A percentile compares a stretch with the other conserved stretches of the same genome.
phyloP scores from a whole-genome alignment of 92 coral and sea anemone genomes.

The Heteractis magnifica region DNA sequence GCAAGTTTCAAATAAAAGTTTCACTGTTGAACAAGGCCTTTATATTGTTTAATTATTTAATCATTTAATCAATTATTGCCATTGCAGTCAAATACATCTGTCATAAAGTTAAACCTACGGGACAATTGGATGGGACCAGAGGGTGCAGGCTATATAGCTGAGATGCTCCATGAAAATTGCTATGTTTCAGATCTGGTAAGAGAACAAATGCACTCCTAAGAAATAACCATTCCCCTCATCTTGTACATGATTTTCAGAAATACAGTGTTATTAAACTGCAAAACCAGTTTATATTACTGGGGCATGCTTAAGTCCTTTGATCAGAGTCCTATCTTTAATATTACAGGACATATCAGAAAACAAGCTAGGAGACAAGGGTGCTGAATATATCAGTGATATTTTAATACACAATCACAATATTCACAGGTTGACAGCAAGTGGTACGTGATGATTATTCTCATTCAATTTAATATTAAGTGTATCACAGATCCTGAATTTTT shows the following conservation, averaged over 20 bases:
- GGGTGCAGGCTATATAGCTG: constrained; percentile 90
- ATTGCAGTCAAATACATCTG: constrained; percentile 86
- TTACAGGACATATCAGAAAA: constrained; percentile 93
- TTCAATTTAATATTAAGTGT: too few relatives aligned
- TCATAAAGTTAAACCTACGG: constrained; percentile 77
- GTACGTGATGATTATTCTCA: constrained; percentile 37
- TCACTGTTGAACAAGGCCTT: too few relatives aligned
- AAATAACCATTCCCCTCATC: not conserved
- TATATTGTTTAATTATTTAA: too few relatives aligned
- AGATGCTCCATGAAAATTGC: constrained; percentile 98
- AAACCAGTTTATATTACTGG: not conserved
- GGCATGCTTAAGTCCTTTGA: too few relatives aligned
- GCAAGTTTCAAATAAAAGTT: too few relatives aligned
- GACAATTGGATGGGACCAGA: constrained; percentile 96
- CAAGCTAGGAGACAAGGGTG: constrained; percentile 80
- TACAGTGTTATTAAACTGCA: not conserved
- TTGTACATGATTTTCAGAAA: not conserved
- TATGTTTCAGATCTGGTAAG: constrained; percentile 91
- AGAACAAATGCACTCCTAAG: not conserved
- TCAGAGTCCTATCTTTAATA: not conserved
- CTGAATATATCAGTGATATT: constrained; percentile 80
- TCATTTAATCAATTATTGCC: not conserved
- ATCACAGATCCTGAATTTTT: not conserved
- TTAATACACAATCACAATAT: constrained; percentile 79
- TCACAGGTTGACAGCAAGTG: constrained; percentile 77